These are phyloP conservation scores for Salarias fasciatus DNA, from an alignment of 2,797 vertebrate species.

Conservation along the genomic window DNA sequence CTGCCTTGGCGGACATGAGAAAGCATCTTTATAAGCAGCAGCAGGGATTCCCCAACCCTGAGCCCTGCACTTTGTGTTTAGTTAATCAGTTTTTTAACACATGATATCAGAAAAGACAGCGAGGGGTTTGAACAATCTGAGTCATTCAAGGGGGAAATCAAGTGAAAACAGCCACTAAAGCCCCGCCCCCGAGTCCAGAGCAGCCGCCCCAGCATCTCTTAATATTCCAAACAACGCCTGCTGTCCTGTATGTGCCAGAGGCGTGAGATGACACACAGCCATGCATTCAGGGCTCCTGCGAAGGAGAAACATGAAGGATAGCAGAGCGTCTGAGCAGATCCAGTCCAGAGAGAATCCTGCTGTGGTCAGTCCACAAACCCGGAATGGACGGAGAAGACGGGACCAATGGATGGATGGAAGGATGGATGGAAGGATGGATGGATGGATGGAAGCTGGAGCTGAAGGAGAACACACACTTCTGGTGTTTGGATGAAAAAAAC, in stretches of 20 bases:
- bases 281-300: background rate
- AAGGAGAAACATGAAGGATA: too few species aligned
- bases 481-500: too few species aligned
- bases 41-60: too few species aligned
- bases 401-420: too few species aligned
- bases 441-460: too few species aligned
- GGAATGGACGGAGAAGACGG: too few species aligned
- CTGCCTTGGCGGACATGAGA: constrained; percentile 2
- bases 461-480: too few species aligned
- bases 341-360: too few species aligned
- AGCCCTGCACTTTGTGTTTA: too few species aligned
- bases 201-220: constrained; percentile 11
- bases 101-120: constrained; percentile 17
- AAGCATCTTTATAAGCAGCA: background rate
- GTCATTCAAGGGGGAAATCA: constrained; percentile 14
- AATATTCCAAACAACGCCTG: constrained; percentile 3
- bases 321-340: too few species aligned
- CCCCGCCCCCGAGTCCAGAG: constrained; percentile 10
- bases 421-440: too few species aligned
- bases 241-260: constrained; percentile 9
- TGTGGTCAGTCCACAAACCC: too few species aligned
- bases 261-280: constrained; percentile 5
- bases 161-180: constrained; percentile 13
- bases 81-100: background rate
- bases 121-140: constrained; percentile 3